Evolutionary conservation across 2,888 invertebrate species (phyloP), one percentile per base, ranked within the genome.

Genomic region (Myathropa florea): DNA sequence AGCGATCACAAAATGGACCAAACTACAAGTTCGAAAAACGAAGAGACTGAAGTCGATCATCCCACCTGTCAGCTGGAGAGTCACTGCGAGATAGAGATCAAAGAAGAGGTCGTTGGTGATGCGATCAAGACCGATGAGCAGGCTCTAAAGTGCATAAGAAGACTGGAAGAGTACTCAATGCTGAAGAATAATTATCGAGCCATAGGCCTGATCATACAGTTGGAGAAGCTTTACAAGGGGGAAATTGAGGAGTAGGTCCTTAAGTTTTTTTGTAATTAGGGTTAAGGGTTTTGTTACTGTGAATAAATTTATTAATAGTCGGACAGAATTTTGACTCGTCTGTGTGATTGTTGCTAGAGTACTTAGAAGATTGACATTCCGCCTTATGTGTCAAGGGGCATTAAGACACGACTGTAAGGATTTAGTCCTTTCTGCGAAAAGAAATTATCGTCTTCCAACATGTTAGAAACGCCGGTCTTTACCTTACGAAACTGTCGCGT

Each of bases 151-250:
- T 83, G 90, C 30, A 88, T 92, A 0, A 91, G 91, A 46, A 91
- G 91, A 0, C 77, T 92, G 12, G 92, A 92, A 57, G 92, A 92
- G 3, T 92, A 92, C 39, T 91, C 91, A 0, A 89, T 92, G 86
- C 83, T 92, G 24, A 90, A 90, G 75, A 91, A 91, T 60, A 91
- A 92, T 73, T 92, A 91, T 87, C 90, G 92, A 21, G 92, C 90
- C 28, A 91, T 92, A 28, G 92, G 92, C 0, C 79, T 92, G 33
- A 89, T 92, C 33, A 89, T 89, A 3, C 92, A 92, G 72, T 83
- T 92, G 33, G 92, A 92, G 68, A 89, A 90, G 60, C 88, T 92
- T 18, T 91, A 91, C 21, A 91, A 90, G 9, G 83, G 86, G 0
- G 14, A 75, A 9, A 0, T 83, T 3, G 78, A 86, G 46, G 64